Conservation (phyloP, 2,797 vertebrate genomes). For the Notolepis coatsorum region DNA sequence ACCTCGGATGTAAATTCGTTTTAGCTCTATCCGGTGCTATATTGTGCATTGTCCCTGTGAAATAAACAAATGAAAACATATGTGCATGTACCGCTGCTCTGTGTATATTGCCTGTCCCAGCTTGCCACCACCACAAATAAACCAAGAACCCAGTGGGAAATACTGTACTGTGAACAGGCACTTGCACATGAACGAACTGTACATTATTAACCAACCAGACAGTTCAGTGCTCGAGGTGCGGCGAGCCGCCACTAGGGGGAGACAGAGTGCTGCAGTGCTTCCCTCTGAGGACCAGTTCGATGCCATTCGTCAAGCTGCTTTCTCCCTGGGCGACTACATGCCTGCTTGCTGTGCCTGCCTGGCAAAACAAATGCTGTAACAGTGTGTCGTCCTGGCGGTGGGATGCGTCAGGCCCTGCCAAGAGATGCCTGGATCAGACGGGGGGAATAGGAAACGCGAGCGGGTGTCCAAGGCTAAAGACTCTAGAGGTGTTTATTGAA, state of each 20-base stretch:
- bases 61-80: no score
- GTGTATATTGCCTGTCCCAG: no score
- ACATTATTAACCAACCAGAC: neutral
- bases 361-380: constrained; percentile 37
- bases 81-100: no score
- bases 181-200: neutral
- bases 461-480: neutral
- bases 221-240: constrained; percentile 27
- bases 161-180: neutral
- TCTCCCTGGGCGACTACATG: constrained; percentile 30
- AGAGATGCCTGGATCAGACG: constrained; percentile 1
- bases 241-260: constrained; percentile 71
- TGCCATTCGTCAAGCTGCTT: constrained; percentile 22
- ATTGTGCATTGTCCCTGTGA: no score
- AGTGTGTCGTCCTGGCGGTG: constrained; percentile 15
- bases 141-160: no score
- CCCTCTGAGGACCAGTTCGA: constrained; percentile 52
- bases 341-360: constrained; percentile 17
- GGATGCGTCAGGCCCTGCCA: constrained; percentile 18
- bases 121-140: no score
- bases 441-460: constrained; percentile 22
- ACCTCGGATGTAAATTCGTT: no score
- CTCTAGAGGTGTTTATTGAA: no score
- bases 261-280: constrained; percentile 68
- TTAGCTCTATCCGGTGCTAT: no score